Percentiles rank a stretch among this genome's conserved stretches.
Evolutionary conservation across 1,140 invertebrate genomes (phyloP).

Genomic region (Drosophila truncata): DNA sequence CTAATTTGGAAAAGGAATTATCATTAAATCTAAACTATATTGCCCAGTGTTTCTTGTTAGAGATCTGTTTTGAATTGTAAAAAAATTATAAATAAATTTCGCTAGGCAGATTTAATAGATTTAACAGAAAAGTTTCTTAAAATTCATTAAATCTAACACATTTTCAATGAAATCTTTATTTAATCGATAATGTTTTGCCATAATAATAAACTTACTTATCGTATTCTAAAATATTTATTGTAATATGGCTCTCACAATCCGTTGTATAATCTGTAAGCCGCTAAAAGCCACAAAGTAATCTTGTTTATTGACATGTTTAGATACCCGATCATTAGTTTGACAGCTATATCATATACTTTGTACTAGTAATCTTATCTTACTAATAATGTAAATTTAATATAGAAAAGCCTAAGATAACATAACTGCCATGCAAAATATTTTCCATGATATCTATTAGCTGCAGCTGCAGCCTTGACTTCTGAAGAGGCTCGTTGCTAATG

Average conservation of each 20-base stretch:
- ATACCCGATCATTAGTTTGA: constrained; percentile 38
- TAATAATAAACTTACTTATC: neutral
- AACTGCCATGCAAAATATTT: constrained; percentile 1
- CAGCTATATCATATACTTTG: constrained; percentile 21
- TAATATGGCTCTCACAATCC: neutral
- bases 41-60: too few relatives aligned
- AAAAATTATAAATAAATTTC: too few relatives aligned
- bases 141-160: neutral
- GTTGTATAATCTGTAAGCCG: constrained; percentile 4
- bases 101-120: too few relatives aligned
- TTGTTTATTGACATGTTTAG: constrained; percentile 42
- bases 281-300: constrained; percentile 38
- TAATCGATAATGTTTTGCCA: neutral
- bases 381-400: constrained; percentile 5
- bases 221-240: neutral
- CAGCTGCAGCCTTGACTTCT: neutral
- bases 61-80: too few relatives aligned
- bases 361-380: constrained; percentile 5
- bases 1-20: neutral
- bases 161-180: neutral
- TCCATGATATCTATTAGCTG: neutral
- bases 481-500: neutral
- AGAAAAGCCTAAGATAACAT: neutral
- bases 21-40: too few relatives aligned
- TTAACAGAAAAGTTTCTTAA: neutral